phyloP scores from a whole-genome alignment of 2,888 invertebrate genomes.

The Conops quadrifasciatus region DNA sequence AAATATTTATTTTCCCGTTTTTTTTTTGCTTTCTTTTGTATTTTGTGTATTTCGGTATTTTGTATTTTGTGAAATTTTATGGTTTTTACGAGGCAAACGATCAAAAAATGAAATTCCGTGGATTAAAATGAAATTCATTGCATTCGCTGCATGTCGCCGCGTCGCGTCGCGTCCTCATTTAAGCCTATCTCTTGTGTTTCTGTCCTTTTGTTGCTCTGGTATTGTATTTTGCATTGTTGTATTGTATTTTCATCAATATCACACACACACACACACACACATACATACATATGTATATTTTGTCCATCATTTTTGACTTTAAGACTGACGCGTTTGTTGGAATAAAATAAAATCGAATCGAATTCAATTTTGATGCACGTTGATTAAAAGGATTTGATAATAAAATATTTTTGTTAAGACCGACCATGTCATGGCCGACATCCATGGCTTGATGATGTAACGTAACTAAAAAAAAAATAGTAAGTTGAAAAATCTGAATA shows the following conservation, averaged over 20 bases:
- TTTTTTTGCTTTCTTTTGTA: not conserved
- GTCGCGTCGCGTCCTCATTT: too few relatives aligned
- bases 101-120: conserved; percentile 12
- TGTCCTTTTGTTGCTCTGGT: conserved; percentile 37
- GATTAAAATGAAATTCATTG: conserved; percentile 28
- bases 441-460: too few relatives aligned
- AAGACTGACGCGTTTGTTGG: not conserved
- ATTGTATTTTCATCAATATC: too few relatives aligned
- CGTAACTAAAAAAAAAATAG: too few relatives aligned
- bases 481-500: too few relatives aligned
- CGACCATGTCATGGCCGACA: too few relatives aligned
- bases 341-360: conserved; percentile 12
- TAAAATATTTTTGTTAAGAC: not conserved
- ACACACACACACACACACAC: not conserved
- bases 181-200: conserved; percentile 25
- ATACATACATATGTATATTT: conserved; percentile 8
- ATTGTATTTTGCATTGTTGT: too few relatives aligned
- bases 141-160: conserved; percentile 24
- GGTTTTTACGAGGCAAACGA: conserved; percentile 7
- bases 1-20: not conserved
- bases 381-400: conserved; percentile 5
- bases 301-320: conserved; percentile 13
- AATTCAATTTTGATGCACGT: conserved; percentile 2
- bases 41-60: not conserved
- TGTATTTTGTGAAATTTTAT: not conserved